These are phyloP conservation scores for Neofelis nebulosa DNA, from an alignment of 2,113 vertebrate species.

Conservation along the genomic window DNA sequence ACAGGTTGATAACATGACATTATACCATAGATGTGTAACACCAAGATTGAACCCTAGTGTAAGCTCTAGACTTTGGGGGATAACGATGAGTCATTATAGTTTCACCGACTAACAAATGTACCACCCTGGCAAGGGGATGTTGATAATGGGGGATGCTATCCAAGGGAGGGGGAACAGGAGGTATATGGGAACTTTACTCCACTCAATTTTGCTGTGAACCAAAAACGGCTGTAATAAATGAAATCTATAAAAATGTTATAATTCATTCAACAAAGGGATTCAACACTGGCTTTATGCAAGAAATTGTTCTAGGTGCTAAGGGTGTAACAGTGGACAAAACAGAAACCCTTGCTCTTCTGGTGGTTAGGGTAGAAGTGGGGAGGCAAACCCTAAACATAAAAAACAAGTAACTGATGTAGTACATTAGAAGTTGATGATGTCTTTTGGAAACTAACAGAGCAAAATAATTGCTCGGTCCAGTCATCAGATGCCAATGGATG, in stretches of 20 bases:
- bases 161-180: accelerated
- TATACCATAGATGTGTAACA: neutral
- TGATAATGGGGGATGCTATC: neutral
- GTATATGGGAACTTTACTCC: neutral
- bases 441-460: neutral
- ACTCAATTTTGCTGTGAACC: neutral
- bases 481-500: neutral
- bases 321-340: neutral
- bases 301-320: neutral
- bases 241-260: neutral
- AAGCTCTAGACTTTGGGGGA: neutral
- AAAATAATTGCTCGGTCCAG: neutral
- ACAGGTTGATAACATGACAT: neutral
- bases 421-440: neutral
- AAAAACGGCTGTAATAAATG: neutral
- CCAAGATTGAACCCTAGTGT: neutral
- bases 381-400: neutral
- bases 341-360: neutral
- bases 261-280: neutral
- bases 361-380: neutral
- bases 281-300: neutral
- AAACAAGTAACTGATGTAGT: neutral
- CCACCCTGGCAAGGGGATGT: too few relatives aligned
- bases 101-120: neutral
- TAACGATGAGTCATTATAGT: neutral